phyloP scores from a whole-genome alignment of 2,888 invertebrate genomes.

The Hydroisotoma schaefferi region DNA sequence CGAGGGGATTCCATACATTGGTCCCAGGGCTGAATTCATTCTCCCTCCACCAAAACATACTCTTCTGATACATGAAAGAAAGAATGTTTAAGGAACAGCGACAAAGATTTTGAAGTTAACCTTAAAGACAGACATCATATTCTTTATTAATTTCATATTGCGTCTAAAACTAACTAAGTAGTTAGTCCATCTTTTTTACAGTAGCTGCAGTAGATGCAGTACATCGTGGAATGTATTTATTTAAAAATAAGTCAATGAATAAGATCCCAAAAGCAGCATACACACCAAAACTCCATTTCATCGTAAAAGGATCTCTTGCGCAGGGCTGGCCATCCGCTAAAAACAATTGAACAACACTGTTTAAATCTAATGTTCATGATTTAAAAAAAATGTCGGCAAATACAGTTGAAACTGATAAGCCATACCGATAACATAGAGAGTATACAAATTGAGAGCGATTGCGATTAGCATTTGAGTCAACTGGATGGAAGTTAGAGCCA shows the following conservation, averaged over 20 bases:
- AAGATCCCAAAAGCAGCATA: slow-evolving; percentile 30
- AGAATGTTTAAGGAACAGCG: too few relatives aligned
- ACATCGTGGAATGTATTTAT: slow-evolving; percentile 27
- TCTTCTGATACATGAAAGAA: slow-evolving; percentile 32
- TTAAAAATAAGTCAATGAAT: slow-evolving; percentile 33
- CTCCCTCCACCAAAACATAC: slow-evolving; percentile 42
- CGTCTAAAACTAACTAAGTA: too few relatives aligned
- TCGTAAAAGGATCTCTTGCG: slow-evolving; percentile 1
- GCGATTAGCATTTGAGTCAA: slow-evolving; percentile 91
- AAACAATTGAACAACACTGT: too few relatives aligned
- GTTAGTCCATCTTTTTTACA: too few relatives aligned
- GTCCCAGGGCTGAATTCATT: slow-evolving; percentile 44
- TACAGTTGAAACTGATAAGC: too few relatives aligned
- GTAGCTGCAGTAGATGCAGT: neutral
- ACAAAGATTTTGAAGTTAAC: too few relatives aligned
- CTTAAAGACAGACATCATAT: too few relatives aligned
- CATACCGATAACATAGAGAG: slow-evolving; percentile 35
- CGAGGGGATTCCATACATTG: slow-evolving; percentile 35
- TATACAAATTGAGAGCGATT: slow-evolving; percentile 67
- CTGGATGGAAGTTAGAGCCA: slow-evolving; percentile 86
- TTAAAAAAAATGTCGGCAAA: too few relatives aligned
- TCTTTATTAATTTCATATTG: too few relatives aligned
- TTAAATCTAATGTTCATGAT: too few relatives aligned
- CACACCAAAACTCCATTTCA: slow-evolving; percentile 31
- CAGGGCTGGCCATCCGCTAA: neutral